Evolutionary conservation across 2,888 invertebrate genomes (phyloP).

Genomic region (Orthosia gracilis): DNA sequence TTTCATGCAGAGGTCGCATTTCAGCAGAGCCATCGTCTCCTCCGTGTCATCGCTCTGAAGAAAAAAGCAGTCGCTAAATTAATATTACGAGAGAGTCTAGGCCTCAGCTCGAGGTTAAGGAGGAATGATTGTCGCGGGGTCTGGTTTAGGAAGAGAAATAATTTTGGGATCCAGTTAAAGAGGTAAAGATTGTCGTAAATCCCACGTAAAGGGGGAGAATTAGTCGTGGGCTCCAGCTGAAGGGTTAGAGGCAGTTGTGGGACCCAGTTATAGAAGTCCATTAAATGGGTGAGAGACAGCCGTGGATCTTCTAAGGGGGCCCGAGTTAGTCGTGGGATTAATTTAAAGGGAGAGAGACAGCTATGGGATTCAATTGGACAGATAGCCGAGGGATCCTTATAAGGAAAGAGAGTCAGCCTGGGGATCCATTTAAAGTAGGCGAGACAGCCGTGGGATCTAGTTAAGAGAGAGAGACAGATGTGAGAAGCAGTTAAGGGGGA

Average conservation of each 20-base stretch:
- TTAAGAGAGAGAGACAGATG: neutral
- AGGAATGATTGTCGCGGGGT: neutral
- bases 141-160: neutral
- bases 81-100: neutral
- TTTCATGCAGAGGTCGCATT: slow-evolving; percentile 95
- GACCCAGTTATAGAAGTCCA: neutral
- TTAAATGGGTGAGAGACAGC: neutral
- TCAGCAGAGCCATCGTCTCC: slow-evolving; percentile 94
- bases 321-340: neutral
- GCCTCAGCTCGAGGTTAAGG: too few species aligned
- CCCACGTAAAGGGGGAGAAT: neutral
- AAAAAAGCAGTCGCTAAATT: neutral
- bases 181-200: neutral
- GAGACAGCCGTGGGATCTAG: neutral
- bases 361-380: neutral
- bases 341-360: neutral
- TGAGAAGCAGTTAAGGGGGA: neutral
- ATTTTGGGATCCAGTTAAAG: neutral
- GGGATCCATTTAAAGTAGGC: neutral
- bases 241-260: neutral
- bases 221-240: neutral
- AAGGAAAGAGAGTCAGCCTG: accelerated
- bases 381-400: neutral
- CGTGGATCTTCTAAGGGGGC: neutral
- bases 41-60: slow-evolving; percentile 92